Evolutionary conservation across 2,797 vertebrate species (phyloP).

Genomic region (Intellagama lesueurii): DNA sequence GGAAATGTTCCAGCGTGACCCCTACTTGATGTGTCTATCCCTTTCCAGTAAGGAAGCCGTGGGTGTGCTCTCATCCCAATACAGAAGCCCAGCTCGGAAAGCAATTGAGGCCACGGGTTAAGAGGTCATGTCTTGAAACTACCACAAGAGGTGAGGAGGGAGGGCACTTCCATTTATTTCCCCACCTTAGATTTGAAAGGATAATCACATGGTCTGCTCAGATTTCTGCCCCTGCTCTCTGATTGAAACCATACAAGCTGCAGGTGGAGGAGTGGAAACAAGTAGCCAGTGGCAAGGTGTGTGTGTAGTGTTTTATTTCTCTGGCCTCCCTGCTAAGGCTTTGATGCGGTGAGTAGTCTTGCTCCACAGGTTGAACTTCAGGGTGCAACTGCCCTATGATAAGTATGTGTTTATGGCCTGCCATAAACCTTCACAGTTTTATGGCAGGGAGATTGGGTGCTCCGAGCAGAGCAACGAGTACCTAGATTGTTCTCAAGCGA

Average conservation of each 20-base stretch:
- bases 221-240: conserved; percentile 15
- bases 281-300: conserved; percentile 62
- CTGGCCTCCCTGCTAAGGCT: conserved; percentile 78
- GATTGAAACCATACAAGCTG: conserved; percentile 48
- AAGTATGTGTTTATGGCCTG: conserved; percentile 86
- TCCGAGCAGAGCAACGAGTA: conserved; percentile 57
- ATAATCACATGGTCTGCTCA: background rate
- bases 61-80: background rate
- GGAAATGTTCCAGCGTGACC: background rate
- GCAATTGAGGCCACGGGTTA: too few relatives aligned
- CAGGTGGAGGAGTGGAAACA: conserved; percentile 52
- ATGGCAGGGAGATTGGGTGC: conserved; percentile 82
- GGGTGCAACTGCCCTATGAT: conserved; percentile 85
- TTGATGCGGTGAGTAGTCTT: conserved; percentile 85
- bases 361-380: conserved; percentile 88
- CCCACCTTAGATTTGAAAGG: background rate
- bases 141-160: too few relatives aligned
- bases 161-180: too few relatives aligned
- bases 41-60: too few relatives aligned
- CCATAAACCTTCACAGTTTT: conserved; percentile 87
- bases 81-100: background rate
- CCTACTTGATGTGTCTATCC: background rate
- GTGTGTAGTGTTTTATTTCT: conserved; percentile 68
- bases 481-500: conserved; percentile 33
- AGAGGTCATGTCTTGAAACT: too few relatives aligned